Percentiles rank a stretch among this genome's conserved stretches.
phyloP scores from a whole-genome alignment of 2,888 invertebrate genomes.

The Melanostoma scalare region DNA sequence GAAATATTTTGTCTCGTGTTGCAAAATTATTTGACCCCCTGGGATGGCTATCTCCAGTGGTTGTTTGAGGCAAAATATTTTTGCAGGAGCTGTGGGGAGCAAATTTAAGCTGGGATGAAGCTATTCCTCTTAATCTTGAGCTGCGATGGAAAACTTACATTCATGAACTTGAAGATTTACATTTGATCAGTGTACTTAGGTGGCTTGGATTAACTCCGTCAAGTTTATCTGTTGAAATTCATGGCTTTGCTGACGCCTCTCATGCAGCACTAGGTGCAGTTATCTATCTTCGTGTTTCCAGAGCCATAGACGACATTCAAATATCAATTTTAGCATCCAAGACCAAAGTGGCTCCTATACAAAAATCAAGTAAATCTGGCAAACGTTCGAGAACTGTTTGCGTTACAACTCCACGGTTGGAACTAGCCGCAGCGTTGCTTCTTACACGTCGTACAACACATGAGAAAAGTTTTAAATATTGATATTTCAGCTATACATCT shows the following conservation, averaged over 20 bases:
- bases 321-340: conserved; percentile 18
- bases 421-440: conserved; percentile 21
- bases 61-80: conserved; percentile 16
- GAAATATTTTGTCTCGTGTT: conserved; percentile 15
- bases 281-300: conserved; percentile 11
- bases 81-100: conserved; percentile 19
- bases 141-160: conserved; percentile 20
- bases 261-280: conserved; percentile 29
- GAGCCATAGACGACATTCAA: conserved; percentile 1
- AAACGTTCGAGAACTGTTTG: conserved; percentile 23
- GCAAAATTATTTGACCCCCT: conserved; percentile 5
- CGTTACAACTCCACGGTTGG: conserved; percentile 39
- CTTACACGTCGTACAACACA: conserved; percentile 4
- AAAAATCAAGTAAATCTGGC: background rate
- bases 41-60: conserved; percentile 31
- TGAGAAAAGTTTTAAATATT: conserved; percentile 4
- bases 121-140: background rate
- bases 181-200: background rate
- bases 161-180: conserved; percentile 10
- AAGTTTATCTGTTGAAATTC: background rate
- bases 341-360: conserved; percentile 14
- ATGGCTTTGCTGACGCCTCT: conserved; percentile 28
- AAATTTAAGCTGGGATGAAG: conserved; percentile 11
- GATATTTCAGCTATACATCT: conserved; percentile 18
- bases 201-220: conserved; percentile 20